Evolutionary conservation across 1,140 invertebrate species (phyloP), one percentile per base, ranked within the genome.

Genomic region (Schlechtendalia chinensis): DNA sequence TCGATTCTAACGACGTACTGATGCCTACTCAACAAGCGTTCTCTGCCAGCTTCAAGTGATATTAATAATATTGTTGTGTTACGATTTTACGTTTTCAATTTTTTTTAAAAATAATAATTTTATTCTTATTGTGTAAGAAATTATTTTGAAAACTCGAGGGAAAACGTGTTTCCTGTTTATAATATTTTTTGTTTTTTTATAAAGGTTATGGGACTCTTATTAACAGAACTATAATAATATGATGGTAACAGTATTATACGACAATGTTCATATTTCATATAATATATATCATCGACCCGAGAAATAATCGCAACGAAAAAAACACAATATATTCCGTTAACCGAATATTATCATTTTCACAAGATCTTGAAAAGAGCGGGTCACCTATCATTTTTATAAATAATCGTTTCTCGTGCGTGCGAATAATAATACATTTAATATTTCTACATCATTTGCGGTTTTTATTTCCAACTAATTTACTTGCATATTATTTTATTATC

Each of bases 11-110:
- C n/a, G 75, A 79, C 47, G 75, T 79, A 63, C 22, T 79, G 3
- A 47, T 79, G 39, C 75, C 75, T 79, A 61, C 75, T 61, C 75
- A 79, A 24, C 32, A 79, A 79, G 17, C 75, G 27, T 79, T 79
- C n/a, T 79, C 75, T 27, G 39, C 75, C 12, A 79, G 75, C 39
- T 79, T 79, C 39, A 79, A 79, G 75, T 79, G 75, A 79, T 79
- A 79, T 29, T 32, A 53, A 71, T 79, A 39, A 4, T n/a, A n/a
- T n/a, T n/a, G n/a, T 39, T 39, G 32, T 59, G 16, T 56, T 50
- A 50, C 14, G 14, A 50, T 12, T 50, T 50, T 50, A 50, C 11
- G 12, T 10, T 6, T 50, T 6, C 1, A 50, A 50, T 12, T 22
- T 14, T 47, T 8, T 16, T 71, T 27, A 27, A 50, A 71, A 53